These are phyloP conservation scores for Pemphigus obesinymphae DNA, from an alignment of 1,140 invertebrate genomes.

Conservation along the genomic window DNA sequence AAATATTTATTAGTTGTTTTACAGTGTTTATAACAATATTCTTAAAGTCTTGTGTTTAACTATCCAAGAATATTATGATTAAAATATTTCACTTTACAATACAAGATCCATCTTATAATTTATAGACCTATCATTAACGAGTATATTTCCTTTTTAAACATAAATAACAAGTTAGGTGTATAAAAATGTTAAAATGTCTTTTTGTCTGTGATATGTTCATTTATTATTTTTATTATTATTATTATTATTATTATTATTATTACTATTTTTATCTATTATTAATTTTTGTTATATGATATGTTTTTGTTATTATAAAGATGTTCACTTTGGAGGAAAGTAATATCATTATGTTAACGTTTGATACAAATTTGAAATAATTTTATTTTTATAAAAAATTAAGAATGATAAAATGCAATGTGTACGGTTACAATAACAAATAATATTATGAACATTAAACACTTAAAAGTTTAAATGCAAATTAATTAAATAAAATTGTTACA, in stretches of 20 bases:
- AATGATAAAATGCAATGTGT: slow-evolving; percentile 11
- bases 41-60: slow-evolving; percentile 23
- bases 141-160: slow-evolving; percentile 14
- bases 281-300: slow-evolving; percentile 22
- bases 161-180: slow-evolving; percentile 22
- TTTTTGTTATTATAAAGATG: slow-evolving; percentile 41
- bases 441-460: neutral
- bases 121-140: neutral
- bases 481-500: slow-evolving; percentile 9
- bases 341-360: slow-evolving; percentile 41
- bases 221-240: slow-evolving; percentile 29
- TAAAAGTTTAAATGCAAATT: neutral
- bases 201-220: slow-evolving; percentile 42
- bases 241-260: slow-evolving; percentile 31
- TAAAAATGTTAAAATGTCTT: slow-evolving; percentile 39
- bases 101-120: neutral
- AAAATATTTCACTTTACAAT: slow-evolving; percentile 4
- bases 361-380: slow-evolving; percentile 40
- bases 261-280: neutral
- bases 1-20: slow-evolving; percentile 18
- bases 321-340: slow-evolving; percentile 41
- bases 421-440: slow-evolving; percentile 8
- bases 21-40: slow-evolving; percentile 12
- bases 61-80: slow-evolving; percentile 7
- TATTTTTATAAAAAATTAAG: slow-evolving; percentile 33